phyloP scores from a whole-genome alignment of 2,888 invertebrate species.

The Sarcophaga carnaria region DNA sequence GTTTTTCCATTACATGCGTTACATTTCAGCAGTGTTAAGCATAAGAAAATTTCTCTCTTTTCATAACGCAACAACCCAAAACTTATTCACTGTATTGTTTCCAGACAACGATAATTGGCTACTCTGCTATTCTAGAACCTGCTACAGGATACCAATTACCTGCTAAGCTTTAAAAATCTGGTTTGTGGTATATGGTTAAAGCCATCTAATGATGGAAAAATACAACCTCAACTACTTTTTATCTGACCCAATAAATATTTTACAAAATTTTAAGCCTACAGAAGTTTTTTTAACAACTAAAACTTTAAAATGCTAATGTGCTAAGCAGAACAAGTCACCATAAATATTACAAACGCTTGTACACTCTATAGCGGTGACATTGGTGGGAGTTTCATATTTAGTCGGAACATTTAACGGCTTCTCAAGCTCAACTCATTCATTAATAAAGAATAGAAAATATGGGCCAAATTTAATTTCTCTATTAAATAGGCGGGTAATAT shows the following conservation, averaged over 20 bases:
- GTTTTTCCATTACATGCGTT: no score
- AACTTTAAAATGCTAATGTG: background rate
- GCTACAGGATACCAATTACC: no score
- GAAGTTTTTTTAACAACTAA: background rate
- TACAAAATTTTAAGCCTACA: background rate
- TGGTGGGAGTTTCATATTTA: slow-evolving; percentile 65
- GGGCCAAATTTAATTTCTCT: slow-evolving; percentile 50
- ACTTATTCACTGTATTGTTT: no score
- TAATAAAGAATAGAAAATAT: slow-evolving; percentile 7
- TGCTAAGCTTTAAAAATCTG: no score
- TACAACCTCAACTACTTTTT: no score
- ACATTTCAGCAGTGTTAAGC: no score
- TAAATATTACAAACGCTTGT: background rate
- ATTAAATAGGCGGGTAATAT: slow-evolving; percentile 5
- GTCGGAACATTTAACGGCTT: slow-evolving; percentile 63
- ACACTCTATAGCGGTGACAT: background rate
- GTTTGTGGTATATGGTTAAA: no score
- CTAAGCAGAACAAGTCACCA: background rate
- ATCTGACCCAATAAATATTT: background rate
- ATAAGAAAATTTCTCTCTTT: no score
- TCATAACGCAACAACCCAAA: no score
- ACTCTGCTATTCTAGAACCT: no score
- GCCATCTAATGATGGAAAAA: no score
- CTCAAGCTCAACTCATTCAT: slow-evolving; percentile 5
- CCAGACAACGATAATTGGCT: no score